phyloP scores from a whole-genome alignment of 2,113 vertebrate genomes.

The Antigone vipio region DNA sequence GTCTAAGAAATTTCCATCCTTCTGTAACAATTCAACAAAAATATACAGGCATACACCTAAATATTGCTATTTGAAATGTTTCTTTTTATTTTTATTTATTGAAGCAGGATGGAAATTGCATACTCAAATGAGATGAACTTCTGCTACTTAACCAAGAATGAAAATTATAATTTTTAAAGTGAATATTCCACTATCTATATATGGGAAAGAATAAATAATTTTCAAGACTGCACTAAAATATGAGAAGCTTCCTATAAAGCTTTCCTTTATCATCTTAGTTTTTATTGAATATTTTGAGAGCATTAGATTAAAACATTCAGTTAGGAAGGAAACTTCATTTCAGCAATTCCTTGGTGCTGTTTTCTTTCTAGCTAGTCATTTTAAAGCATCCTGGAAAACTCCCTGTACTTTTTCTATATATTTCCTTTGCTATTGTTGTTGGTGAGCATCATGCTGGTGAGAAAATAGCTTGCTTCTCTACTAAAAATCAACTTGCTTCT shows the following conservation, averaged over 20 bases:
- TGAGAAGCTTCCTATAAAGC: background rate
- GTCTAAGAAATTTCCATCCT: background rate
- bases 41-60: background rate
- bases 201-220: background rate
- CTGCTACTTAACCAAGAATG: background rate
- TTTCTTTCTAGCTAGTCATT: constrained; percentile 13
- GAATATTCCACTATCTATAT: background rate
- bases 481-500: constrained; percentile 36
- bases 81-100: background rate
- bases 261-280: background rate
- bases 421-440: constrained; percentile 68
- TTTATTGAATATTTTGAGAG: background rate
- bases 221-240: background rate
- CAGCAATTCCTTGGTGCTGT: background rate
- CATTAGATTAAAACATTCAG: background rate
- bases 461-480: constrained; percentile 32
- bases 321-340: constrained; percentile 1
- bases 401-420: constrained; percentile 35
- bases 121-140: background rate
- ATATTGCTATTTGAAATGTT: background rate
- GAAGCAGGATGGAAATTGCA: background rate
- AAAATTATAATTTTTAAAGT: background rate
- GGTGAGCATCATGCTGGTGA: background rate
- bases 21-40: background rate
- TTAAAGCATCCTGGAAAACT: constrained; percentile 10